Evolutionary conservation across 2,888 invertebrate species (phyloP), one percentile per base, ranked within the genome.

Genomic region (Argyresthia goedartella): DNA sequence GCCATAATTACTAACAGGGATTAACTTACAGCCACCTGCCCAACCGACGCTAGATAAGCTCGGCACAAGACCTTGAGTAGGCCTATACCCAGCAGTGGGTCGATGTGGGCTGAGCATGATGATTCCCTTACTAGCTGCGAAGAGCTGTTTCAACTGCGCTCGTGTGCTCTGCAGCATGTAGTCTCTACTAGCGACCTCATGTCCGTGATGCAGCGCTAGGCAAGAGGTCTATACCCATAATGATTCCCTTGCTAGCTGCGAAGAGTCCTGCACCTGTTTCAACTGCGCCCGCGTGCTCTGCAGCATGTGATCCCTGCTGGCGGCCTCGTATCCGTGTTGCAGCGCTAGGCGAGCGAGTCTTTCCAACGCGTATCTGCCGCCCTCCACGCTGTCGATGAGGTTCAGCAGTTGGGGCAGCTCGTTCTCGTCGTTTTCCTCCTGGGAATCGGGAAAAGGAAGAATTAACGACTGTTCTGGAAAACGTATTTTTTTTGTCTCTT

Each of bases 341-440:
- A 84, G 62, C 42, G 81, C 68, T 10, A 25, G 25, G 25, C 66
- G 65, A 4, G 76, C 67, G 34, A 82, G 62, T 9, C 76, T 67
- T 60, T 78, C 71, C 25, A 82, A 59, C 3, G 74, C 72, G 65
- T 75, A 82, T 13, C 79, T 73, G 0, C 69, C 77, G 15, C 73
- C 69, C 47, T 75, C 76, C 4, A 60, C 66, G 0, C 61, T 59
- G 11, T 70, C 69, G 8, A 81, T 62, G 42, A 72, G 66, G 44
- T 79, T 80, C 0, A 85, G 60, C 3, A 81, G 60, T 0, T 70
- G 69, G 0, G 79, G 71, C 1, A 86, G 59, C 56, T 79, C 80
- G 54, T 67, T 79, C 60, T 84, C 82, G 41, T 86, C 85, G 58
- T 73, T 84, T 50, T 84, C 81, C 55, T 85, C 85, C 84, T 84